Base-by-base conservation (phyloP, 2,888 invertebrate species). In the Argyresthia goedartella region DNA sequence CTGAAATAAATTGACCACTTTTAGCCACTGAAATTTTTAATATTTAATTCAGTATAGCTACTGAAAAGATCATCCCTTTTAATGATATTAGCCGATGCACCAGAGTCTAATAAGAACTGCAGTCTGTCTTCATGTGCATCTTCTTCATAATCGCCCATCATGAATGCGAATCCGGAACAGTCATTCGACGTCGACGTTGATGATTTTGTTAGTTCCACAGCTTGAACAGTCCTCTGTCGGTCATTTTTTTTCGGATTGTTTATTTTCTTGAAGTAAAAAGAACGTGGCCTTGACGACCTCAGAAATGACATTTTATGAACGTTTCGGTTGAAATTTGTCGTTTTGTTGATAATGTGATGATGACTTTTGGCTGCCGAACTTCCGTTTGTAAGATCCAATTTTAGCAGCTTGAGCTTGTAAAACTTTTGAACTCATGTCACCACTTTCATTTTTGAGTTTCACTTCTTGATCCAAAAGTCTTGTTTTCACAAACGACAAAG, bases 11-110 rank as follows among this genome's bases (percentile, higher is more conserved):
- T 41, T 53, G 45, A 42, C 57, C 60, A 51, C 59, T 52, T 59
- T 67, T 67, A 50, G 71, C 69, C 44, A 68, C 53, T 47, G 61
- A 62, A 33, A 71, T 70, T 57, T 65, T 61, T 7, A 71, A 13
- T 25, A 41, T 53, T 42, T 53, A 65, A 54, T 4, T 54, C 42
- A 8, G 7, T 58, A 58, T 15, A 62, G 15, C 54, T 60, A 36
- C 39, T 16, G 45, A 53, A 52, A 8, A 60, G 8, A 45, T 57
- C 59, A 43, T 59, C 57, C 25, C 58, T 58, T 44, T 62, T 60
- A 10, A 57, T 57, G 1, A 62, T 56, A 11, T 61, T 59, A 11
- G 60, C 57, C 0, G 59, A 57, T 41, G 60, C 25, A 25, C 25
- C 25, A 6, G 25, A 25, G 25, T 25, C 25, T 6, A 25, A 6